Base-by-base conservation (phyloP, 1,140 invertebrate species). In the Aethina tumida region DNA sequence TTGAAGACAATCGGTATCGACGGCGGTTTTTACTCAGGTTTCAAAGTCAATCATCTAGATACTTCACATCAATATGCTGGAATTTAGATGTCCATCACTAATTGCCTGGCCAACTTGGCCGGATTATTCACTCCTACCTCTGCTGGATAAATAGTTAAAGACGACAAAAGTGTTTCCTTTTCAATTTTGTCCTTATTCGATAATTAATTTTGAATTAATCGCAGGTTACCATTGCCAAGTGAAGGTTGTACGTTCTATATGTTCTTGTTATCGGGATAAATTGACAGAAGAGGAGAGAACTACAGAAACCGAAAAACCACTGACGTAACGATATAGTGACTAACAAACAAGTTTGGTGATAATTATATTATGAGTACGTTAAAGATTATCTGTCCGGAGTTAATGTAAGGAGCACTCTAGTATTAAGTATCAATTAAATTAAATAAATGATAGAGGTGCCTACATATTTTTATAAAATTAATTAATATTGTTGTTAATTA, bases 61-160 rank as follows among this genome's bases (percentile, higher is more conserved):
- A 80, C 95, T 35, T 91, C 89, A 0, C 88, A 88, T 2, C 77
- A 85, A 51, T 89, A 84, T 63, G 90, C 90, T 15, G 88, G 90
- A 14, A 83, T 88, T 48, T 65, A 94, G 9, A 93, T 94, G 88
- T 81, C 89, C 6, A 82, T 95, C 49, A 93, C 90, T 13, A 96
- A 96, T 67, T 92, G 87, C 52, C 70, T 84, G 32, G 90, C 87
- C 17, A 94, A 93, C 59, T 62, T 94, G 21, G 86, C 88, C 5
- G 90, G 89, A 24, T 74, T 95, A 6, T 61, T 94, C 25, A 88
- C 88, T 5, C 90, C 91, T 8, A 79, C 84, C 41, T 73, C 82
- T 2, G 86, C 82, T 14, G 83, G 83, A 22, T 73, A 82, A 53
- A 74, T 88, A 45, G 81, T 85, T 47, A 71, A 79, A 35, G 72